These are phyloP conservation scores for Xylocopa sonorina DNA, from an alignment of 1,140 invertebrate genomes.

Conservation along the genomic window DNA sequence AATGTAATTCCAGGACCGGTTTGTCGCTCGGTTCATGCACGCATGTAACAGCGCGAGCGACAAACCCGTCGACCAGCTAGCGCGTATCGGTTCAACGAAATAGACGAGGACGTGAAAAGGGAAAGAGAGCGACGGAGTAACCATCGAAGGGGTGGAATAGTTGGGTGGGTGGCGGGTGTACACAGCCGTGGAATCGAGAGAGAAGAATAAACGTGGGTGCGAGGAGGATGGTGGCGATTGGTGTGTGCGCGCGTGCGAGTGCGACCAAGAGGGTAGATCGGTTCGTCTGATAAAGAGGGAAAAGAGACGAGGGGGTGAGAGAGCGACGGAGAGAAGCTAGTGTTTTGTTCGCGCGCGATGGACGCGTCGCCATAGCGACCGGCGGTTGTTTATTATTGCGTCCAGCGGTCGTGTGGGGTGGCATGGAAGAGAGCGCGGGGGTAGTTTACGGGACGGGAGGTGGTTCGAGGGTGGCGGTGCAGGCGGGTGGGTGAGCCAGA, in stretches of 20 bases:
- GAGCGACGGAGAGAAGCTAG: slow-evolving; percentile 52
- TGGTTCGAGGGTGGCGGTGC: slow-evolving; percentile 9
- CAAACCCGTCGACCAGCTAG: slow-evolving; percentile 63
- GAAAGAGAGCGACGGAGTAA: not conserved
- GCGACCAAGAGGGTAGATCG: not conserved
- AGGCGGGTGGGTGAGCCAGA: slow-evolving; percentile 46
- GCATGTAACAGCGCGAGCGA: slow-evolving; percentile 65
- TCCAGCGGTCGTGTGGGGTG: slow-evolving; percentile 70
- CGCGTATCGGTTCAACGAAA: slow-evolving; percentile 42
- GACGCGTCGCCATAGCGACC: slow-evolving; percentile 80
- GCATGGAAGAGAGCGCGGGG: slow-evolving; percentile 43
- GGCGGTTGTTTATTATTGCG: slow-evolving; percentile 82
- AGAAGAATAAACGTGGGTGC: slow-evolving; percentile 6
- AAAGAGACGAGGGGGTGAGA: slow-evolving; percentile 26
- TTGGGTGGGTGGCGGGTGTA: slow-evolving; percentile 31
- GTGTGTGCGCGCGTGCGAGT: too few relatives aligned
- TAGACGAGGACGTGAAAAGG: slow-evolving; percentile 13
- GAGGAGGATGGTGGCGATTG: too few relatives aligned
- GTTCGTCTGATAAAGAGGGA: slow-evolving; percentile 1
- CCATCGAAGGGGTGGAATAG: slow-evolving; percentile 15
- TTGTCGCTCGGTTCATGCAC: slow-evolving; percentile 68
- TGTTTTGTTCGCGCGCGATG: slow-evolving; percentile 81
- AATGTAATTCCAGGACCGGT: slow-evolving; percentile 74
- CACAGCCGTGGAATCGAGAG: slow-evolving; percentile 39
- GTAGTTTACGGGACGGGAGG: slow-evolving; percentile 59